These are phyloP conservation scores for Boleophthalmus pectinirostris DNA, from an alignment of 2,113 vertebrate species.

Conservation along the genomic window DNA sequence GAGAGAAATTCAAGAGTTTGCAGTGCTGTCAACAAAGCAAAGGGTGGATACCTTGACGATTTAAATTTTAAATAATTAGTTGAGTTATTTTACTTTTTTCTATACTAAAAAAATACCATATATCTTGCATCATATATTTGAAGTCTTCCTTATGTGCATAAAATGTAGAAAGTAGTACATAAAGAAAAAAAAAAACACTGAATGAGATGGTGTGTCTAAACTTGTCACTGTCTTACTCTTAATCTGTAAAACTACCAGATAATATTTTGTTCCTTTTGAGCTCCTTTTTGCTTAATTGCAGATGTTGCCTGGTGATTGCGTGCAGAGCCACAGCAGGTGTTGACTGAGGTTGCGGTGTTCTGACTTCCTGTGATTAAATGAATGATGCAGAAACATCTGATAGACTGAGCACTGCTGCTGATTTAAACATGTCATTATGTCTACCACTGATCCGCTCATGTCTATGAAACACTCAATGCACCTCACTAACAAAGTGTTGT, in stretches of 20 bases:
- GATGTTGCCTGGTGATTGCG: constrained; percentile 17
- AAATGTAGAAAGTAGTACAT: too few relatives aligned
- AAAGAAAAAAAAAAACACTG: too few relatives aligned
- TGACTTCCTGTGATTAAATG: constrained; percentile 62
- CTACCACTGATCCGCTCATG: constrained; percentile 18
- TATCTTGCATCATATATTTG: too few relatives aligned
- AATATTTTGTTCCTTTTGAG: background rate
- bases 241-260: background rate
- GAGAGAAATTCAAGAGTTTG: too few relatives aligned
- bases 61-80: too few relatives aligned
- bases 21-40: too few relatives aligned
- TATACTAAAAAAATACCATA: too few relatives aligned
- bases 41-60: too few relatives aligned
- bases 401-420: constrained; percentile 54
- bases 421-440: constrained; percentile 78
- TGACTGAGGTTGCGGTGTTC: constrained; percentile 29
- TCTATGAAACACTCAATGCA: constrained; percentile 19
- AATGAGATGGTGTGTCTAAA: background rate
- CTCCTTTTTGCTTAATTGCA: background rate
- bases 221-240: background rate
- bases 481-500: background rate
- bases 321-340: constrained; percentile 56
- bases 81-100: too few relatives aligned
- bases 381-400: constrained; percentile 59
- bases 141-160: too few relatives aligned